Base-by-base conservation (phyloP, 2,113 vertebrate species). In the Brachionichthys hirsutus region DNA sequence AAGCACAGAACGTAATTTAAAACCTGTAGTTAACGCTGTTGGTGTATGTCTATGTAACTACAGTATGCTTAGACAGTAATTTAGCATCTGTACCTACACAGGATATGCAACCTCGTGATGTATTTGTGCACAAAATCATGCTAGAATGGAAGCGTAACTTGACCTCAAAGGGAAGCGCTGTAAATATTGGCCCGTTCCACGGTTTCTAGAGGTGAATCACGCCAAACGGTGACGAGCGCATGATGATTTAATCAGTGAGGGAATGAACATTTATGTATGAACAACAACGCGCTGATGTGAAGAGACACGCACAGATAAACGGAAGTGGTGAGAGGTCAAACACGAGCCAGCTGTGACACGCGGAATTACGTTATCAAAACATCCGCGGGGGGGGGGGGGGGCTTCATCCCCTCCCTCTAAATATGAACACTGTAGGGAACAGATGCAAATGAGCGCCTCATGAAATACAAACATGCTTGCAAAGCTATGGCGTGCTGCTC, bases 281-380 rank as follows among this genome's bases (percentile, higher is more conserved):
- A 71, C 54, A 54, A 63, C 53, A 65, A 66, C 35, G 72, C 51
- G 68, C 64, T 47, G 35, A 67, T 55, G 54, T 76, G 66, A 74
- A 40, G 36, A 46, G 54, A 70, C 67, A 66, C 58, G 60, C 22
- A 58, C 49, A 35, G 17, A 63, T 12, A 57, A 20, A 49, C 58
- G 52, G 47, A 30, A 65, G 35, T 40, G n/a, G 38, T 58, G 41
- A 54, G 45, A 75, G 85, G 81, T 85, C 77, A 83, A 66, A 54
- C 60, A 30, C n/a, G 53, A 73, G 71, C 70, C 62, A 64, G 70
- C 54, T 57, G 74, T 57, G 71, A 60, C 55, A 76, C 18, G 35
- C 77, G 70, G 68, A 81, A 70, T 51, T 45, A 75, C 41, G 73
- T 78, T 71, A 70, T 71, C 55, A 85, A 50, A 82, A 85, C 80